Conservation (phyloP, 2,113 vertebrate genomes). For the Gorsachius goisagi region DNA sequence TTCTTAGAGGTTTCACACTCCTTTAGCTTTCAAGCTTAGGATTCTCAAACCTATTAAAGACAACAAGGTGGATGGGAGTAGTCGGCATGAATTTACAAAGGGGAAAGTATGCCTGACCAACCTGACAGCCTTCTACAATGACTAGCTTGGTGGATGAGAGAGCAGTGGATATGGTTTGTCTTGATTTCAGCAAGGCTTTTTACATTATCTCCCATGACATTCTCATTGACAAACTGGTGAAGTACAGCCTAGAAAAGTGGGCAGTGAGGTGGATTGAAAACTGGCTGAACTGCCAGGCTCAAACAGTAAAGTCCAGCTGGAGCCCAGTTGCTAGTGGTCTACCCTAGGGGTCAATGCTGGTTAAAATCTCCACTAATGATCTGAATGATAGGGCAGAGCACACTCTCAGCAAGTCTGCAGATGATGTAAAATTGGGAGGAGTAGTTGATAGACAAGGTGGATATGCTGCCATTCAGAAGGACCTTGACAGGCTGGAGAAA, state of each 20-base stretch:
- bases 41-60: not conserved
- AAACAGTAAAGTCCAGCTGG: not conserved
- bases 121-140: not conserved
- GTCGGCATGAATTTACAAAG: not conserved
- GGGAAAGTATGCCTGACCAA: not conserved
- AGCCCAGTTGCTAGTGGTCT: not conserved
- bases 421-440: not conserved
- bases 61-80: not conserved
- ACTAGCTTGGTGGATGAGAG: not conserved
- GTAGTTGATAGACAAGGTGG: not conserved
- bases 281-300: not conserved
- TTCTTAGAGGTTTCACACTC: not conserved
- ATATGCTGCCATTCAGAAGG: not conserved
- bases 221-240: not conserved
- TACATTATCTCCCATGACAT: not conserved
- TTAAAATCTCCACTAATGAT: not conserved
- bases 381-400: not conserved
- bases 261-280: not conserved
- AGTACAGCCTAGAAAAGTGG: not conserved
- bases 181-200: not conserved
- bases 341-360: not conserved
- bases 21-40: not conserved
- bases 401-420: not conserved
- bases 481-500: not conserved
- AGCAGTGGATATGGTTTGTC: not conserved